Percentiles rank a stretch among this genome's conserved stretches.
phyloP scores from a whole-genome alignment of 1,140 invertebrate species.

The Danaus melanippus region DNA sequence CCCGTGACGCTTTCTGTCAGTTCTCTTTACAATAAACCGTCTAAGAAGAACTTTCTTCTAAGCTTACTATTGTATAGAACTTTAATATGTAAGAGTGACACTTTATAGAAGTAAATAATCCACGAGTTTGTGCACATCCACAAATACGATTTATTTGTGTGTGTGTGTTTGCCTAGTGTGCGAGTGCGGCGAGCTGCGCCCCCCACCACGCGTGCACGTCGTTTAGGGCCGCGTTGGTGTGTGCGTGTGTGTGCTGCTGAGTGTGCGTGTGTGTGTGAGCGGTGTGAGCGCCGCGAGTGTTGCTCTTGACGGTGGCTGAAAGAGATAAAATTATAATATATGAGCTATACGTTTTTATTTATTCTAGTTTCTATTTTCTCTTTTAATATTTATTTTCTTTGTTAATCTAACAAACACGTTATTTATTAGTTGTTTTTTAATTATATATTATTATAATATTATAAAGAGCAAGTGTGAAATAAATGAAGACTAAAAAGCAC shows the following conservation, averaged over 20 bases:
- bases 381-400: neutral
- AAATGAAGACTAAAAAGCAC: too few species aligned
- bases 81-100: too few species aligned
- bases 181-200: conserved; percentile 34
- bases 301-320: conserved; percentile 27
- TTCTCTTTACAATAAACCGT: too few species aligned
- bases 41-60: too few species aligned
- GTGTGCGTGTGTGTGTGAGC: neutral
- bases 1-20: too few species aligned
- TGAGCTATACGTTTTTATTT: neutral
- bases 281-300: conserved; percentile 20
- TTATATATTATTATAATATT: conserved; percentile 5
- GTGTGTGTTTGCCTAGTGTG: conserved; percentile 6
- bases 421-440: neutral
- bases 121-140: too few species aligned
- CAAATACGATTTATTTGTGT: neutral
- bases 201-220: conserved; percentile 58
- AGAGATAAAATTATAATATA: conserved; percentile 7
- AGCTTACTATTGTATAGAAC: too few species aligned
- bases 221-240: conserved; percentile 30
- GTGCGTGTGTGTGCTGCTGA: conserved; percentile 3
- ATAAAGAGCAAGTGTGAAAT: too few species aligned
- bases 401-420: neutral
- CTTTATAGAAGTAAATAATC: too few species aligned
- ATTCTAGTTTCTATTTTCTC: neutral